A percentile compares a stretch with the other conserved stretches of the same genome.
phyloP scores from a whole-genome alignment of 2,113 vertebrate species.

The Lynx canadensis region DNA sequence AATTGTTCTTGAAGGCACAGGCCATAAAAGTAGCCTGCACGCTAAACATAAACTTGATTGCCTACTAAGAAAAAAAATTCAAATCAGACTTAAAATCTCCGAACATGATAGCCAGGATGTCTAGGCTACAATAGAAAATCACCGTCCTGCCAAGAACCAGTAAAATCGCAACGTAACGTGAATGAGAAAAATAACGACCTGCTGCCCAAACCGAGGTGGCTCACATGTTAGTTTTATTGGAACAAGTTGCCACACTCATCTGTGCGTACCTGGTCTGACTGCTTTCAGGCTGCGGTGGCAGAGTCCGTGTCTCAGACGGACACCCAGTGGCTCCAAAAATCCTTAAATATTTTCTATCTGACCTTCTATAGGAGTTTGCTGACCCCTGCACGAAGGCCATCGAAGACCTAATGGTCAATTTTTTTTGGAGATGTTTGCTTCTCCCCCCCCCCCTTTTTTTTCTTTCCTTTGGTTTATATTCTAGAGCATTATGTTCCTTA shows the following conservation, averaged over 20 bases:
- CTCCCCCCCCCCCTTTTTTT: neutral
- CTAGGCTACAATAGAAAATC: rapidly evolving
- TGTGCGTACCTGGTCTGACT: neutral
- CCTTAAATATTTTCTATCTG: neutral
- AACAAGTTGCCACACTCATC: neutral
- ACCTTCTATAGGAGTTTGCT: neutral
- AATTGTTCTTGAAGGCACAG: neutral
- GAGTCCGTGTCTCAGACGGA: neutral
- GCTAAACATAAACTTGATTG: neutral
- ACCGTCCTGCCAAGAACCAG: neutral
- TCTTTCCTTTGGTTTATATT: neutral
- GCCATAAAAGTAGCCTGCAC: neutral
- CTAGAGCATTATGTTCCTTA: neutral
- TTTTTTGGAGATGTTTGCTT: neutral
- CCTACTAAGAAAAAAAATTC: neutral
- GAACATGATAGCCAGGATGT: neutral
- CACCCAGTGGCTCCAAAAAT: rapidly evolving
- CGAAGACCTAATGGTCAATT: neutral
- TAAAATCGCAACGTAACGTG: neutral
- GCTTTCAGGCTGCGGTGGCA: neutral
- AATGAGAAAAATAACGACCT: neutral
- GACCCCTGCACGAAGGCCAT: neutral
- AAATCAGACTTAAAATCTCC: neutral
- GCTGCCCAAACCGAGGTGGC: rapidly evolving
- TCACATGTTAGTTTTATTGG: neutral